Evolutionary conservation across 2,113 vertebrate species (phyloP).

Genomic region (Lynx canadensis): DNA sequence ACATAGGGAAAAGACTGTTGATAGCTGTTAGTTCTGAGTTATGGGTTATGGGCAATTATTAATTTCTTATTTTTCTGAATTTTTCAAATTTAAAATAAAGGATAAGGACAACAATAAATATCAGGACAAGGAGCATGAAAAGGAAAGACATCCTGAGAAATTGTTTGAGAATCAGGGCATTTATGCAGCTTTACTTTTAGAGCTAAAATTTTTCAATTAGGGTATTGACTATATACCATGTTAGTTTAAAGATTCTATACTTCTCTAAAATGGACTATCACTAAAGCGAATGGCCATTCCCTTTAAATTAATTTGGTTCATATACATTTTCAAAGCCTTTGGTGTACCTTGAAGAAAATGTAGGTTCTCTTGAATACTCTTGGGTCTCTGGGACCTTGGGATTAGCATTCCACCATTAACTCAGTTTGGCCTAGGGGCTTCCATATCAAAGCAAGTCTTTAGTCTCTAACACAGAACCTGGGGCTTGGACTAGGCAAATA

Average conservation of each 20-base stretch:
- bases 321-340: not conserved
- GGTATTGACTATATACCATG: not conserved
- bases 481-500: not conserved
- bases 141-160: not conserved
- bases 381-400: not conserved
- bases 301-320: not conserved
- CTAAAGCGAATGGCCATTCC: not conserved
- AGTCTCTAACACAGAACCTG: not conserved
- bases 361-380: not conserved
- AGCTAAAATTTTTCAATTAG: not conserved
- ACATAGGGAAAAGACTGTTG: not conserved
- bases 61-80: conserved; percentile 17
- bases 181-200: not conserved
- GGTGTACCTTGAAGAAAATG: not conserved
- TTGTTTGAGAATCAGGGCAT: not conserved
- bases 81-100: not conserved
- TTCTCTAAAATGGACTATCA: not conserved
- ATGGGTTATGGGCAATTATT: not conserved
- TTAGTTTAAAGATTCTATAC: not conserved
- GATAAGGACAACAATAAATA: not conserved
- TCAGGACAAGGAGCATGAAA: not conserved
- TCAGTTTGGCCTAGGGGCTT: not conserved
- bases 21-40: not conserved
- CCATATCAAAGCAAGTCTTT: not conserved
- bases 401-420: not conserved